Conservation (phyloP, 2,888 invertebrate genomes). For the Drosophila prostipennis region DNA sequence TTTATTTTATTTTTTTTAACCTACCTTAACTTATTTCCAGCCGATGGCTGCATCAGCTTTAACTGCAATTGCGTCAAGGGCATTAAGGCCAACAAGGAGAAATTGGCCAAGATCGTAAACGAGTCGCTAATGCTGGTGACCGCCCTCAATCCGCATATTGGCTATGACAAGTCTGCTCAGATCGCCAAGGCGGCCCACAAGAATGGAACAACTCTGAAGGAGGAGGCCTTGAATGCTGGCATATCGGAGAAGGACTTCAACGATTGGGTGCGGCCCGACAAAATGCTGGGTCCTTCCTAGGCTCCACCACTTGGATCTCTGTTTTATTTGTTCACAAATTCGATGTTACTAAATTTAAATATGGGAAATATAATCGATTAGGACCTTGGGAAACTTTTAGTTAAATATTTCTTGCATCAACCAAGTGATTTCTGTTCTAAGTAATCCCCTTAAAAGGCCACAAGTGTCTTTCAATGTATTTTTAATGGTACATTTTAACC, state of each 20-base stretch:
- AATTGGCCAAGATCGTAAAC: constrained; percentile 1
- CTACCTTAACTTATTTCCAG: background rate
- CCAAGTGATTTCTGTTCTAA: background rate
- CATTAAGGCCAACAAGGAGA: constrained; percentile 8
- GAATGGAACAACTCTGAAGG: constrained; percentile 7
- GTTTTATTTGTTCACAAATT: background rate
- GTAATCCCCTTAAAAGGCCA: background rate
- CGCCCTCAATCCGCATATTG: constrained; percentile 5
- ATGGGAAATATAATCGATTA: background rate
- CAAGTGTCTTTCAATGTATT: too few species aligned
- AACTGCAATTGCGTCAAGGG: constrained; percentile 8
- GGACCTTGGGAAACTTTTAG: too few species aligned
- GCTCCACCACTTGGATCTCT: background rate
- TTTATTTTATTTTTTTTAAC: too few species aligned
- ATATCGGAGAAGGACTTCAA: constrained; percentile 4
- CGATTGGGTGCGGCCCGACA: constrained; percentile 5
- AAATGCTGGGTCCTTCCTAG: constrained; percentile 8
- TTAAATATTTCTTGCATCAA: too few species aligned
- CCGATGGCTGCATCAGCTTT: constrained; percentile 2
- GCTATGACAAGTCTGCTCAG: constrained; percentile 7
- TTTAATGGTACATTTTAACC: too few species aligned
- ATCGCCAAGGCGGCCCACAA: constrained; percentile 4
- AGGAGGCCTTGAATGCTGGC: background rate
- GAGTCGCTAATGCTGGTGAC: constrained; percentile 5
- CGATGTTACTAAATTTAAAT: background rate